Percentiles rank a stretch among this genome's conserved stretches.
Conservation (phyloP, 2,113 vertebrate genomes). For the Pachyramphus minor region DNA sequence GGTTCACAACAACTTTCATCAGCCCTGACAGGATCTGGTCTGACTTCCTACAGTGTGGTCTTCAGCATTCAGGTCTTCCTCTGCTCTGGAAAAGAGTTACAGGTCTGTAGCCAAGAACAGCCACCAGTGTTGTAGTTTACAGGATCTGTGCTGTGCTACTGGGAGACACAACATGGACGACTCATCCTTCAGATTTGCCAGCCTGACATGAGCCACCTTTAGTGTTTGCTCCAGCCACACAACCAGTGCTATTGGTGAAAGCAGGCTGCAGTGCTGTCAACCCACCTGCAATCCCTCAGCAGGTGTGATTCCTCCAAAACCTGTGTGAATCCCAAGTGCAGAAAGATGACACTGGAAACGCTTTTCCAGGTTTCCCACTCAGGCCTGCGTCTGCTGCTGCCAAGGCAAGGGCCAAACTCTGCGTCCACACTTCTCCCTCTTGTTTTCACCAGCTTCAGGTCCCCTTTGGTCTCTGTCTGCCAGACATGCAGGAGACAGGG, state of each 20-base stretch:
- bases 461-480: neutral
- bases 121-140: neutral
- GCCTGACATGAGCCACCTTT: neutral
- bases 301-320: neutral
- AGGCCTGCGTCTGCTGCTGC: neutral
- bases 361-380: neutral
- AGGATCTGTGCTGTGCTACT: neutral
- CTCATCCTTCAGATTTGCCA: neutral
- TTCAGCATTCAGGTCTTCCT: neutral
- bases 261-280: neutral
- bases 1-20: neutral
- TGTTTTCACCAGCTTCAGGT: neutral
- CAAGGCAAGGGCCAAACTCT: accelerated
- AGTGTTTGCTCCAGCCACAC: neutral
- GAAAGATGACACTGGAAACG: neutral
- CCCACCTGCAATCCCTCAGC: neutral
- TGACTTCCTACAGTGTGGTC: neutral
- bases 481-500: neutral
- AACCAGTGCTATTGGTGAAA: neutral
- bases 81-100: neutral
- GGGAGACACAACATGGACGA: accelerated
- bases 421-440: neutral
- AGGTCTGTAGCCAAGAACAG: neutral
- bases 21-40: neutral
- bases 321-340: neutral